Conservation (phyloP, 2,797 vertebrate species). For the Phataginus tetradactyla region DNA sequence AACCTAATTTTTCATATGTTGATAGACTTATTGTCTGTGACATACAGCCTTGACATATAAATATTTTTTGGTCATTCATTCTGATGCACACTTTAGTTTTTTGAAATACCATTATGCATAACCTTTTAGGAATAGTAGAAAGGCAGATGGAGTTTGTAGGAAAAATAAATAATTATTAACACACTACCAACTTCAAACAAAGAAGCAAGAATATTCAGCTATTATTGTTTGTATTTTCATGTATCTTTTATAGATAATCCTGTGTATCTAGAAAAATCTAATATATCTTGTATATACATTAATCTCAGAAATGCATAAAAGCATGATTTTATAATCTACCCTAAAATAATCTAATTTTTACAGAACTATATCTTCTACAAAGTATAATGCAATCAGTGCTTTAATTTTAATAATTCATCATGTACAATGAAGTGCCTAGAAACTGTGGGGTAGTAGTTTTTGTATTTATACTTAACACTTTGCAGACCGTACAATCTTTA, state of each 20-base stretch:
- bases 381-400: neutral
- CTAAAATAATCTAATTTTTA: neutral
- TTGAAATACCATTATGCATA: neutral
- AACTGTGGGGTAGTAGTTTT: neutral
- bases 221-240: neutral
- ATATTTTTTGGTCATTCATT: neutral
- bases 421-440: neutral
- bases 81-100: neutral
- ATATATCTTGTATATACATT: neutral
- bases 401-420: neutral
- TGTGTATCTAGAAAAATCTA: neutral
- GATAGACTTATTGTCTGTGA: neutral
- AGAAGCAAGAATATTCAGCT: neutral
- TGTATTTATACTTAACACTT: neutral
- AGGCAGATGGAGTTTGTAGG: neutral
- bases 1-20: neutral
- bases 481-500: neutral
- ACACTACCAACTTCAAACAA: neutral
- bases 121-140: neutral
- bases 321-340: neutral
- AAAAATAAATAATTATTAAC: neutral
- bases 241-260: neutral
- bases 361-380: neutral
- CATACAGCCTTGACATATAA: neutral
- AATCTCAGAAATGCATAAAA: neutral